These are phyloP conservation scores for Hexactinellida sp. DNA, from an alignment of 37 sponge, comb jelly and placozoan genomes.

Conservation along the genomic window DNA sequence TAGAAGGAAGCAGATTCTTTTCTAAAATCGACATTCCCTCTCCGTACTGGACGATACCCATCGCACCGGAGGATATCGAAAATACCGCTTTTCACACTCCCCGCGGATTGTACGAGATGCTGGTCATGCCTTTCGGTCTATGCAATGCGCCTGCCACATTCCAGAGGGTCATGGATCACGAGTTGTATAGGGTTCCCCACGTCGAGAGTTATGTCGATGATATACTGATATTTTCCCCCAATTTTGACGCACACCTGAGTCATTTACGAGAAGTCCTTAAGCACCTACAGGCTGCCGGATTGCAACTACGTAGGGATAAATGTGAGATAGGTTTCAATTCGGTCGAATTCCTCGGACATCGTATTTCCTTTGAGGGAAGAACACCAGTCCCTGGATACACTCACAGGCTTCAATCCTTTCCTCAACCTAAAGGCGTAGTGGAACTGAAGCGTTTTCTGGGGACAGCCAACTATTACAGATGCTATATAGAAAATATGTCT, in stretches of 20 bases:
- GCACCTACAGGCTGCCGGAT: not conserved
- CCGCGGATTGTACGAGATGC: not conserved
- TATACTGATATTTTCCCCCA: not conserved
- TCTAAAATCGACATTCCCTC: not conserved
- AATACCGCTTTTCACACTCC: not conserved
- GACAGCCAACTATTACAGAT: not conserved
- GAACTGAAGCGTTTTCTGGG: not conserved
- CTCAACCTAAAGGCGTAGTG: not conserved
- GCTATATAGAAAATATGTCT: not conserved
- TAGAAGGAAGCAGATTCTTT: conserved; percentile 2
- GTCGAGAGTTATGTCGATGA: not conserved
- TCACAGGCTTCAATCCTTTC: not conserved
- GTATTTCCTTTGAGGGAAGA: conserved; percentile 1
- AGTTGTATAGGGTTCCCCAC: not conserved
- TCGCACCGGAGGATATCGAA: not conserved
- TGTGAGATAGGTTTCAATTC: not conserved
- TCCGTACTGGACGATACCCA: not conserved
- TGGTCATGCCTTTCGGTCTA: not conserved
- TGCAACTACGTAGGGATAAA: no score
- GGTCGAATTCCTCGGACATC: not conserved
- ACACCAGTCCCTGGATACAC: not conserved
- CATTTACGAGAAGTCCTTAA: not conserved
- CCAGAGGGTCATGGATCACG: not conserved
- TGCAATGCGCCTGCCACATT: conserved; percentile 4
- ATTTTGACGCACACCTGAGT: not conserved